Percentiles rank a stretch among this genome's conserved stretches.
Conservation (phyloP, 2,888 invertebrate species). For the Cordilura impudica region DNA sequence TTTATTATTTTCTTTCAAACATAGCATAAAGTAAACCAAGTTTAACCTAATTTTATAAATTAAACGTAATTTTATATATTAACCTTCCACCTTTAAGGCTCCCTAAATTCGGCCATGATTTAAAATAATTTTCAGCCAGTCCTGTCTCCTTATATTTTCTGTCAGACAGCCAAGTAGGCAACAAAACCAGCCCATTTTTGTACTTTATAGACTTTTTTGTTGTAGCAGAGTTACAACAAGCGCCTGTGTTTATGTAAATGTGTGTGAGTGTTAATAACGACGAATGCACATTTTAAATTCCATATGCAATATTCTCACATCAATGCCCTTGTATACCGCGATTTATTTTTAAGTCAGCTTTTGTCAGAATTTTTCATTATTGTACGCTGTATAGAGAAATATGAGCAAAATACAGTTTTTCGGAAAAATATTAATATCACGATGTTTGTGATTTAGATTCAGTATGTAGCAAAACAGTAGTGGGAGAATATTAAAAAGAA, state of each 20-base stretch:
- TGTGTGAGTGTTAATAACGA: slow-evolving; percentile 48
- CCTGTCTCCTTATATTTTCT: neutral
- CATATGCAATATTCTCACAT: slow-evolving; percentile 59
- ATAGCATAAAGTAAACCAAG: no score
- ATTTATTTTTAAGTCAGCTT: slow-evolving; percentile 57
- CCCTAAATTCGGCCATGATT: neutral
- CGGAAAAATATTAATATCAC: slow-evolving; percentile 14
- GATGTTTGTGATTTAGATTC: slow-evolving; percentile 48
- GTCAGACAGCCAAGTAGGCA: slow-evolving; percentile 4
- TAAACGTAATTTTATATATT: no score
- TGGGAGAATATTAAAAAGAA: slow-evolving; percentile 1
- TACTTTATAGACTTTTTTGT: slow-evolving; percentile 8
- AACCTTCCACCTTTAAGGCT: no score
- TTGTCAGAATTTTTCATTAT: slow-evolving; percentile 55
- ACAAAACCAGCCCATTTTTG: slow-evolving; percentile 17
- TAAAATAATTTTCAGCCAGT: neutral
- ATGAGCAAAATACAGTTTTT: neutral
- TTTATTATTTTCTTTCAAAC: no score
- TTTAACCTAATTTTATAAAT: no score
- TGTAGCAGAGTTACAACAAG: neutral
- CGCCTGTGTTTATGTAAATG: neutral
- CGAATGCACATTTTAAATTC: slow-evolving; percentile 56
- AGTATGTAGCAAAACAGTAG: neutral
- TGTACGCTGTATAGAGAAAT: neutral
- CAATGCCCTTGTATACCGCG: slow-evolving; percentile 57